Conservation (phyloP, 2,888 invertebrate species). For the Tenthredo mesomela region DNA sequence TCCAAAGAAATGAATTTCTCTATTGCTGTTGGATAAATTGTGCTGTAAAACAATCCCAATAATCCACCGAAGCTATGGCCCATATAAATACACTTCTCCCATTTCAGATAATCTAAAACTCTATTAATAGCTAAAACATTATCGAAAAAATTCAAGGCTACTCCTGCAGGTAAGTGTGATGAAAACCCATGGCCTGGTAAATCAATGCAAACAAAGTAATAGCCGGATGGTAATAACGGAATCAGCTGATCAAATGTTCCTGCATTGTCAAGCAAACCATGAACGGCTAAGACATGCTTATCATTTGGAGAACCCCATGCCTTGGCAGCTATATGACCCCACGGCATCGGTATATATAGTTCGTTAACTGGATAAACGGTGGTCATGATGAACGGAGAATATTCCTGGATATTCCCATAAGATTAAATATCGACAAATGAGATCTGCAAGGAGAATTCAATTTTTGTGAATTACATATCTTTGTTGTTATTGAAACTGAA, state of each 20-base stretch:
- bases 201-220: constrained; percentile 76
- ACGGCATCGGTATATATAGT: background rate
- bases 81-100: constrained; percentile 74
- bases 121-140: constrained; percentile 69
- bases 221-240: background rate
- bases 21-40: background rate
- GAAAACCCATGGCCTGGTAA: constrained; percentile 79
- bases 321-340: background rate
- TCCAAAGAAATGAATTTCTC: background rate
- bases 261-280: background rate
- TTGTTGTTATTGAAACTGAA: no score
- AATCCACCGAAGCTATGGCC: constrained; percentile 80
- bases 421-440: background rate
- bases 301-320: background rate
- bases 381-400: background rate
- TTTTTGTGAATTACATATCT: background rate
- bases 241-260: background rate
- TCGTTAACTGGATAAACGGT: background rate
- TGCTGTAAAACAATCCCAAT: constrained; percentile 72
- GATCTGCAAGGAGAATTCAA: background rate
- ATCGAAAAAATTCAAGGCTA: constrained; percentile 71
- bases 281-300: background rate
- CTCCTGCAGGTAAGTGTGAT: constrained; percentile 74
- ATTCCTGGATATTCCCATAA: background rate
- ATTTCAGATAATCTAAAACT: constrained; percentile 74